Evolutionary conservation across 1,140 invertebrate species (phyloP).

Genomic region (Musca domestica): DNA sequence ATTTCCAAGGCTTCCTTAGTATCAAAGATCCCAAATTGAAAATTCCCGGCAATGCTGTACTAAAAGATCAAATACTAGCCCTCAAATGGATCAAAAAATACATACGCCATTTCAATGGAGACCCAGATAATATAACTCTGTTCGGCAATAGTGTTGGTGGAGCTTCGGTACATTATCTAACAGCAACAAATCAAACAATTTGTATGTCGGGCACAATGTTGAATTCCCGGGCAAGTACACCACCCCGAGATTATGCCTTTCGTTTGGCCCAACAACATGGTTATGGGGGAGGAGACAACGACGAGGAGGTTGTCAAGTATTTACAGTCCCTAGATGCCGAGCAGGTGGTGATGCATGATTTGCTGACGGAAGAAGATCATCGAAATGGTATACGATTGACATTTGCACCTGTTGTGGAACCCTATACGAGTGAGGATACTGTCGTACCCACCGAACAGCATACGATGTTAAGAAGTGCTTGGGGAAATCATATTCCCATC

Average conservation of each 20-base stretch:
- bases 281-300: conserved; percentile 37
- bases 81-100: conserved; percentile 51
- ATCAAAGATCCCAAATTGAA: conserved; percentile 13
- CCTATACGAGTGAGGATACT: conserved; percentile 19
- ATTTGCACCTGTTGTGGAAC: conserved; percentile 46
- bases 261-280: conserved; percentile 35
- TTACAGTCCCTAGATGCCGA: conserved; percentile 59
- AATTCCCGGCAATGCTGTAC: conserved; percentile 45
- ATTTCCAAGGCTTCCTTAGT: conserved; percentile 19
- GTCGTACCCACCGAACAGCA: conserved; percentile 32
- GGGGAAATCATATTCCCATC: conserved; percentile 47
- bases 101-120: conserved; percentile 41
- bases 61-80: conserved; percentile 57
- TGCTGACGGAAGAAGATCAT: conserved; percentile 28
- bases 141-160: conserved; percentile 52
- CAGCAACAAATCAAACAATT: conserved; percentile 52
- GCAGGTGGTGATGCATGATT: conserved; percentile 53
- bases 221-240: conserved; percentile 40
- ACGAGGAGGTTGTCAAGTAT: conserved; percentile 47
- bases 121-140: conserved; percentile 43
- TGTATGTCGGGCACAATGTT: conserved; percentile 60
- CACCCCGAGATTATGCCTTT: conserved; percentile 15
- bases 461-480: conserved; percentile 40
- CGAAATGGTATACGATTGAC: conserved; percentile 34
- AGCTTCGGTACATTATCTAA: conserved; percentile 41